Evolutionary conservation across 2,113 vertebrate species (phyloP).

Genomic region (Tretioscincus oriximinensis): DNA sequence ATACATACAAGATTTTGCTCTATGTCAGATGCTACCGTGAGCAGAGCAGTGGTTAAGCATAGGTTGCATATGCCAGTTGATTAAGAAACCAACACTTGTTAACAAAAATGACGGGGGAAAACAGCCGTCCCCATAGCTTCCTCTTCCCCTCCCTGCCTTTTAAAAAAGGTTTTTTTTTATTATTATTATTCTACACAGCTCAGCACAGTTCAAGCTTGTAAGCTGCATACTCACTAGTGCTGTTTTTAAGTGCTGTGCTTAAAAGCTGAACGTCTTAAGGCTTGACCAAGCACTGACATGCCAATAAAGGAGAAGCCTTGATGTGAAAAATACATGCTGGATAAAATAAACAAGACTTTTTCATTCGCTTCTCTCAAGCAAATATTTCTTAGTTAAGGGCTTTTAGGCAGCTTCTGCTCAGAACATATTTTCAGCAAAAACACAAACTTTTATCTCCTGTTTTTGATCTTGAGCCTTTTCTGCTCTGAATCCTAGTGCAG

Average conservation of each 20-base stretch:
- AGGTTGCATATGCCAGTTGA: not conserved
- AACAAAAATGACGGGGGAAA: not conserved
- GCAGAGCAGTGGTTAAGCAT: not conserved
- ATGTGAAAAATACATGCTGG: conserved; percentile 13
- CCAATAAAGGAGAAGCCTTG: conserved; percentile 14
- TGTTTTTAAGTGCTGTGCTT: conserved; percentile 10
- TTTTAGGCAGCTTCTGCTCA: not conserved
- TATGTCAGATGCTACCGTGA: not conserved
- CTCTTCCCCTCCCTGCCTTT: too few species aligned
- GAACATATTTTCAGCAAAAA: not conserved
- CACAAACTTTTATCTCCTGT: not conserved
- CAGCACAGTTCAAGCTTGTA: not conserved
- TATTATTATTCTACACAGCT: not conserved
- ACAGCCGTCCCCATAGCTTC: not conserved
- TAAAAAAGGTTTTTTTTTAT: not conserved
- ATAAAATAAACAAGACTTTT: conserved; percentile 22
- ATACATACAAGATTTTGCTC: not conserved
- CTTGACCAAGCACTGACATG: conserved; percentile 16
- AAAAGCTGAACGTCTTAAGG: conserved; percentile 16
- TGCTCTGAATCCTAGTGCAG: too few species aligned
- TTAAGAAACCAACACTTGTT: not conserved
- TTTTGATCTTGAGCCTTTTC: too few species aligned
- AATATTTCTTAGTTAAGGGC: not conserved
- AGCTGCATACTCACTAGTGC: not conserved
- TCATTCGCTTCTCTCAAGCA: not conserved